Evolutionary conservation across 2,888 invertebrate species (phyloP), one percentile per base, ranked within the genome.

Genomic region (Pandemis cinnamomeana): DNA sequence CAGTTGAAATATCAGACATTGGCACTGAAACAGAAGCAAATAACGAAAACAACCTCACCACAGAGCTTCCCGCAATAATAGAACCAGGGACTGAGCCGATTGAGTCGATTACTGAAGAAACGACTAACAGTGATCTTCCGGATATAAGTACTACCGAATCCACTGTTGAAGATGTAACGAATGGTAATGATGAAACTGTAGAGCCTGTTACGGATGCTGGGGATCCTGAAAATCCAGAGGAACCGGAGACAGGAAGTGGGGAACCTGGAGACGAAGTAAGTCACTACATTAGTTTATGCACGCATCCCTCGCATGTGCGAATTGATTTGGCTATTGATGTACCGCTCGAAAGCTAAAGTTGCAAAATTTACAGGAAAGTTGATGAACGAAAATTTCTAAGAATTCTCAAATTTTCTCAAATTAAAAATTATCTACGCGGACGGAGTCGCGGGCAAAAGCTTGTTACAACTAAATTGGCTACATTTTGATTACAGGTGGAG

Each of bases 211-310:
- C 13, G 20, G 60, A 60, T 2, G n/a, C 2, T 11, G 42, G 42
- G 51, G 64, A 61, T n/a, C n/a, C 44, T n/a, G 36, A 27, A 27
- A 13, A 36, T n/a, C 66, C 66, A 11, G 71, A n/a, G 13, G 64
- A 46, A 15, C 58, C 64, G 5, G 71, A 67, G 7, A 36, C 60
- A 27, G 71, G 62, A 53, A 67, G 67, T 10, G 51, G 7, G 27
- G 71, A 62, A 51, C n/a, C 0, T n/a, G 48, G 5, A 44, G 63
- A 64, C 11, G 20, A 51, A 6, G 51, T 51, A 51, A 51, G 51
- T 20, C 1, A 20, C 20, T 20, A 20, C 20, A 20, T 1, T 20
- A 20, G 20, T 20, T 20, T 20, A 20, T 20, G 20, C 20, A 20
- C 20, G 20, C 20, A 0, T 20, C 20, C 20, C 20, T 20, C 20